phyloP scores from a whole-genome alignment of 2,888 invertebrate species.

The Prenolepis imparis region DNA sequence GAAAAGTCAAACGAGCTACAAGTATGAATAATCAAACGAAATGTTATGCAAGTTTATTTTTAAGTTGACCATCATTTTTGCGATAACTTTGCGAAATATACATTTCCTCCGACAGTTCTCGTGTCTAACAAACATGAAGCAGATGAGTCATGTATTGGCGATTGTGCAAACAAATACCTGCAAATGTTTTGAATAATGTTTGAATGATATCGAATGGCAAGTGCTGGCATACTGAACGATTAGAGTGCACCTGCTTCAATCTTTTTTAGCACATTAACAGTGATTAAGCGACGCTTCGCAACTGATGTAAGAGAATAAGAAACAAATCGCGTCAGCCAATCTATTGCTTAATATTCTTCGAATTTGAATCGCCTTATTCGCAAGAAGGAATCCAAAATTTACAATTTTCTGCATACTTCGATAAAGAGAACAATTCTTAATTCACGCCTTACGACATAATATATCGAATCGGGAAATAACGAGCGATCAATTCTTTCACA shows the following conservation, averaged over 20 bases:
- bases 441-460: not conserved
- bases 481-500: not conserved
- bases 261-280: constrained; percentile 30
- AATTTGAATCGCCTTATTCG: not conserved
- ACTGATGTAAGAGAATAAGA: constrained; percentile 10
- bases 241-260: constrained; percentile 20
- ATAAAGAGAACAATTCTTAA: not conserved
- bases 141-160: constrained; percentile 64
- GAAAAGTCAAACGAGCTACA: not conserved
- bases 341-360: not conserved
- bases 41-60: not conserved
- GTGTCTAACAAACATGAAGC: not conserved
- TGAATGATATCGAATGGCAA: constrained; percentile 59
- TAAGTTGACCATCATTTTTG: not conserved
- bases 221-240: constrained; percentile 27
- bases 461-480: constrained; percentile 1
- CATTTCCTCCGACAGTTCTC: not conserved
- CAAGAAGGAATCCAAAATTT: not conserved
- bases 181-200: constrained; percentile 66
- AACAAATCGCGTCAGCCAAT: constrained; percentile 3
- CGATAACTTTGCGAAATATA: constrained; percentile 10
- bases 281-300: constrained; percentile 37
- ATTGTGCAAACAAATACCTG: constrained; percentile 61
- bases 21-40: not conserved
- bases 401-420: constrained; percentile 1